Percentiles rank a stretch among this genome's conserved stretches.
Conservation (phyloP, 2,113 vertebrate species). For the Leuciscus idus region DNA sequence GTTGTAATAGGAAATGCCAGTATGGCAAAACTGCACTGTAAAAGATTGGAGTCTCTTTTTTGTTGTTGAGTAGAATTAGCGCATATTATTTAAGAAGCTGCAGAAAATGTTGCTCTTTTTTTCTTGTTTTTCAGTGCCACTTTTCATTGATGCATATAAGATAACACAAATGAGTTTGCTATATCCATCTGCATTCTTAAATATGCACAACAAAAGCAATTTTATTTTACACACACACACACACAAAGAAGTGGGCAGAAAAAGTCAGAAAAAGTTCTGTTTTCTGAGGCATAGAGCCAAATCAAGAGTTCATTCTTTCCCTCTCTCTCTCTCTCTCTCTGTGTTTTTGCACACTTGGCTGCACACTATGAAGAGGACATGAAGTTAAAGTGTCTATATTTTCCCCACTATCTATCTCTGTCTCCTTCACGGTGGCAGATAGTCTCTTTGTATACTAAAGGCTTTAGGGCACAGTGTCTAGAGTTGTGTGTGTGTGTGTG, state of each 20-base stretch:
- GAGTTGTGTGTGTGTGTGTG: conserved; percentile 20
- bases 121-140: background rate
- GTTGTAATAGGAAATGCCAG: background rate
- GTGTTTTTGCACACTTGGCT: conserved; percentile 56
- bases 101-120: background rate
- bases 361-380: conserved; percentile 50
- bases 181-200: conserved; percentile 26
- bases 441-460: conserved; percentile 25
- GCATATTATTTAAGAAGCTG: background rate
- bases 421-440: conserved; percentile 44
- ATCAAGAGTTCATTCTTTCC: conserved; percentile 1
- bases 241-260: conserved; percentile 42
- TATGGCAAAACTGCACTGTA: background rate
- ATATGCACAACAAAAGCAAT: conserved; percentile 26
- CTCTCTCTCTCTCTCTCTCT: conserved; percentile 22
- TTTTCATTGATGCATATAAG: conserved; percentile 18
- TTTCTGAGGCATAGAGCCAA: conserved; percentile 47
- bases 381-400: conserved; percentile 48
- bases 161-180: conserved; percentile 14
- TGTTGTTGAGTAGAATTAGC: background rate
- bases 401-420: conserved; percentile 26
- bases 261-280: conserved; percentile 32
- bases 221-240: conserved; percentile 1
- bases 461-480: conserved; percentile 3
- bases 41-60: background rate